Evolutionary conservation across 2,113 vertebrate species (phyloP).

Genomic region (Gopherus evgoodei): DNA sequence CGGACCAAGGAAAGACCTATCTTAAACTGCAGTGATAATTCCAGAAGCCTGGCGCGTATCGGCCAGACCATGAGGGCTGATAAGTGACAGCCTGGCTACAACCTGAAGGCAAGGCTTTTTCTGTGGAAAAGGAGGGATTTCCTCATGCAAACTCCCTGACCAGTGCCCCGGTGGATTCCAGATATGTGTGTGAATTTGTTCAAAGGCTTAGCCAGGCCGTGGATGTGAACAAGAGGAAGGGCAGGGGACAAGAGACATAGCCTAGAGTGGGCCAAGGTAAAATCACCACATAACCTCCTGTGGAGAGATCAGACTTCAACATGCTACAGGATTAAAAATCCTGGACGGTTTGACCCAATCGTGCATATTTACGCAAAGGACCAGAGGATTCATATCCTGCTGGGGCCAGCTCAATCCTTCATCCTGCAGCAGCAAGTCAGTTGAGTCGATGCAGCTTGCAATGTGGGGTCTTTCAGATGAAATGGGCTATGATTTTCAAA

Average conservation of each 20-base stretch:
- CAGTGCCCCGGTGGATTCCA: not conserved
- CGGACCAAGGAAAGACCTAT: not conserved
- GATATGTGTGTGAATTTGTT: not conserved
- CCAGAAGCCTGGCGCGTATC: not conserved
- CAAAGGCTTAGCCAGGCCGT: not conserved
- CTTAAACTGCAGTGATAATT: not conserved
- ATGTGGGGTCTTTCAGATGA: not conserved
- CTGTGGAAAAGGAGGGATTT: not conserved
- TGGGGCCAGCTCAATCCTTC: not conserved
- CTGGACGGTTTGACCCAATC: not conserved
- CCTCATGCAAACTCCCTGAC: not conserved
- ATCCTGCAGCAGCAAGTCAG: not conserved
- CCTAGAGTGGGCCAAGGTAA: not conserved
- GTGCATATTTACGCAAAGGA: not conserved
- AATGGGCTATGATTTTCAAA: not conserved
- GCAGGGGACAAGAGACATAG: not conserved
- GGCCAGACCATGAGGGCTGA: fast-evolving
- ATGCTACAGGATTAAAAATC: not conserved
- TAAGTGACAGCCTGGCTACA: not conserved
- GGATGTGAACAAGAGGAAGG: not conserved
- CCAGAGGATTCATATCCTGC: not conserved
- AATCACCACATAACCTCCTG: not conserved
- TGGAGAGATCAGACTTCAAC: not conserved
- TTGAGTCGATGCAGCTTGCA: not conserved
- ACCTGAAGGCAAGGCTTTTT: not conserved